Percentiles rank a stretch among this genome's conserved stretches.
These are phyloP conservation scores for Leptinotarsa peninsularis DNA, from an alignment of 2,888 invertebrate genomes.

Conservation along the genomic window DNA sequence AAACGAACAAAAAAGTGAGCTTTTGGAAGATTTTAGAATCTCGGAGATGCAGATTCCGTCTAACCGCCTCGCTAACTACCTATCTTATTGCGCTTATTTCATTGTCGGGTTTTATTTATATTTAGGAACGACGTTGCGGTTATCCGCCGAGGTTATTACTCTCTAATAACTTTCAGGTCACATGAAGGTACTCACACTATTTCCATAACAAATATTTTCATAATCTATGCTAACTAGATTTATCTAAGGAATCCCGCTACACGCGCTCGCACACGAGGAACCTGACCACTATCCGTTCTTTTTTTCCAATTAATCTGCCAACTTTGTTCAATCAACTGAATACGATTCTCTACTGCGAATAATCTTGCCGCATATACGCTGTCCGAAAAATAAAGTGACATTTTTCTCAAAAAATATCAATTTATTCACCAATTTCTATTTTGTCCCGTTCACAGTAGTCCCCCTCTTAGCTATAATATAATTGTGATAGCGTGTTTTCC, in stretches of 20 bases:
- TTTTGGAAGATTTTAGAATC: not conserved
- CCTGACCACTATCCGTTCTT: not conserved
- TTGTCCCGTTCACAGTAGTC: too few relatives aligned
- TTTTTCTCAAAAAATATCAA: too few relatives aligned
- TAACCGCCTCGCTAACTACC: not conserved
- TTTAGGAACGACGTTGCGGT: constrained; percentile 35
- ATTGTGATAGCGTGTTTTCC: not conserved
- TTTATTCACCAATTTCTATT: too few relatives aligned
- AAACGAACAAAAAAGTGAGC: not conserved
- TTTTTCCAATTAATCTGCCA: not conserved
- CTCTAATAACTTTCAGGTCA: constrained; percentile 45
- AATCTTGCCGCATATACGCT: not conserved
- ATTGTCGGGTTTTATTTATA: constrained; percentile 38
- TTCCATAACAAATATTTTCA: constrained; percentile 39
- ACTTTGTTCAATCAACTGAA: not conserved
- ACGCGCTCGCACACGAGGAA: not conserved
- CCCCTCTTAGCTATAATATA: too few relatives aligned
- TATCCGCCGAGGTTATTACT: constrained; percentile 46
- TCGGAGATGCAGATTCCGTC: not conserved
- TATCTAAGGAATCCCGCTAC: constrained; percentile 16
- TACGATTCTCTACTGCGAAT: not conserved
- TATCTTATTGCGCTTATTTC: constrained; percentile 33
- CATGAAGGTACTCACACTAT: constrained; percentile 34
- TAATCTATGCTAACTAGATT: constrained; percentile 29
- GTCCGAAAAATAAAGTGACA: not conserved